A percentile compares a stretch with the other conserved stretches of the same genome.
Conservation (phyloP, 2,888 invertebrate species). For the Octodonta nipae region DNA sequence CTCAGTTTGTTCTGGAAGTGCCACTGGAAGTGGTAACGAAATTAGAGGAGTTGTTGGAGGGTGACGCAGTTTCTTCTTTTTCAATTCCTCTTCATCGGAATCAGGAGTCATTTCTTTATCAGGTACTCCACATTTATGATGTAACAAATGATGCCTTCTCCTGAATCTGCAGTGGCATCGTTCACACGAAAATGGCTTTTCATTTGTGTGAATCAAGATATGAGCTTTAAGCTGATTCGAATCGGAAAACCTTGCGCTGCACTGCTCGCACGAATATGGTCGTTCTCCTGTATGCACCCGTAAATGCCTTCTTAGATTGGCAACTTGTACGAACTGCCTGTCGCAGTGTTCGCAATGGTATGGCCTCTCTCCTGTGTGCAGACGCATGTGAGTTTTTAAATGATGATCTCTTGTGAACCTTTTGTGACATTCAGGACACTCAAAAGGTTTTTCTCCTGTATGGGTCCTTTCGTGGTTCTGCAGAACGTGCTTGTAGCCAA, state of each 20-base stretch:
- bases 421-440: slow-evolving; percentile 83
- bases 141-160: slow-evolving; percentile 72
- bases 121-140: slow-evolving; percentile 62
- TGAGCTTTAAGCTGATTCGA: slow-evolving; percentile 87
- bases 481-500: slow-evolving; percentile 87
- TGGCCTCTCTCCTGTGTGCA: slow-evolving; percentile 88
- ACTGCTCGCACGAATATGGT: slow-evolving; percentile 76
- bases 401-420: slow-evolving; percentile 86
- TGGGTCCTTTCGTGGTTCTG: slow-evolving; percentile 91
- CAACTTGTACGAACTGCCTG: slow-evolving; percentile 85
- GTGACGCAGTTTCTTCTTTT: slow-evolving; percentile 24
- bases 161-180: slow-evolving; percentile 67
- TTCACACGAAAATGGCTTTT: slow-evolving; percentile 75
- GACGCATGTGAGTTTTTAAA: slow-evolving; percentile 80
- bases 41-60: slow-evolving; percentile 34
- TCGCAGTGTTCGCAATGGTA: slow-evolving; percentile 87
- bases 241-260: slow-evolving; percentile 77
- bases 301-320: slow-evolving; percentile 75
- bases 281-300: slow-evolving; percentile 85
- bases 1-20: slow-evolving; percentile 72
- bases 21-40: slow-evolving; percentile 26
- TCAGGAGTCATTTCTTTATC: slow-evolving; percentile 19
- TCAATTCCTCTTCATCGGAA: slow-evolving; percentile 23
- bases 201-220: slow-evolving; percentile 75
- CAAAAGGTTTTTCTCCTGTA: slow-evolving; percentile 88